Conservation (phyloP, 2,797 vertebrate species). For the Furcifer pardalis region DNA sequence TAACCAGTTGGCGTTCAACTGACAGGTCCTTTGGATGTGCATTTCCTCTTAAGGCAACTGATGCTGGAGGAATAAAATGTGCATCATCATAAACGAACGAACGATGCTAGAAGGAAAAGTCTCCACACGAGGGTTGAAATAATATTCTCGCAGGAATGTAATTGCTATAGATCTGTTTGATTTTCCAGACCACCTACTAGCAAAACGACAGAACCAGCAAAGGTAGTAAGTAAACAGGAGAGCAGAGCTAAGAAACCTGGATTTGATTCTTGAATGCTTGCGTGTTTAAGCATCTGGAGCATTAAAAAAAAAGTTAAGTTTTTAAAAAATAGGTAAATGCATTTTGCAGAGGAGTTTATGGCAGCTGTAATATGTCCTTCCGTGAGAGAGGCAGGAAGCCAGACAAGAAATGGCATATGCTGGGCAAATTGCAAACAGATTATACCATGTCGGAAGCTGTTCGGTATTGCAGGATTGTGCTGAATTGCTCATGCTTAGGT, state of each 20-base stretch:
- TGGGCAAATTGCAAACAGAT: conserved; percentile 3
- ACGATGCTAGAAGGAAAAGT: conserved; percentile 44
- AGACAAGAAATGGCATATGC: background rate
- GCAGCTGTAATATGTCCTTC: conserved; percentile 29
- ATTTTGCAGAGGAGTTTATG: conserved; percentile 46
- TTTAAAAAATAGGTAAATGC: conserved; percentile 4
- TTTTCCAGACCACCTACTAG: conserved; percentile 74
- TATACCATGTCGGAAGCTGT: background rate
- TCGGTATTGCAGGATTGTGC: conserved; percentile 28
- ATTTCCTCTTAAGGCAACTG: conserved; percentile 60
- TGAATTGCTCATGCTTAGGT: background rate
- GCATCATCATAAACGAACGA: conserved; percentile 62
- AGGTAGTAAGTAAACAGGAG: conserved; percentile 61
- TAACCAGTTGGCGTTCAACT: conserved; percentile 58
- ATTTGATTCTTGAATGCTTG: conserved; percentile 37
- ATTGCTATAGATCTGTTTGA: conserved; percentile 66
- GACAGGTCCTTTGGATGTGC: conserved; percentile 54
- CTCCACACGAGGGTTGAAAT: conserved; percentile 45
- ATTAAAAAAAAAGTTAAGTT: no score
- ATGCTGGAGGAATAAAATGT: conserved; percentile 60
- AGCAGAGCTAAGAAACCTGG: conserved; percentile 48
- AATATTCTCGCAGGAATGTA: conserved; percentile 65
- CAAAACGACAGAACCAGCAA: conserved; percentile 72
- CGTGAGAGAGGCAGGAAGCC: conserved; percentile 43
- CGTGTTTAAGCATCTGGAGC: background rate